These are phyloP conservation scores for Medauroidea extradentata DNA, from an alignment of 1,140 invertebrate genomes.

Conservation along the genomic window DNA sequence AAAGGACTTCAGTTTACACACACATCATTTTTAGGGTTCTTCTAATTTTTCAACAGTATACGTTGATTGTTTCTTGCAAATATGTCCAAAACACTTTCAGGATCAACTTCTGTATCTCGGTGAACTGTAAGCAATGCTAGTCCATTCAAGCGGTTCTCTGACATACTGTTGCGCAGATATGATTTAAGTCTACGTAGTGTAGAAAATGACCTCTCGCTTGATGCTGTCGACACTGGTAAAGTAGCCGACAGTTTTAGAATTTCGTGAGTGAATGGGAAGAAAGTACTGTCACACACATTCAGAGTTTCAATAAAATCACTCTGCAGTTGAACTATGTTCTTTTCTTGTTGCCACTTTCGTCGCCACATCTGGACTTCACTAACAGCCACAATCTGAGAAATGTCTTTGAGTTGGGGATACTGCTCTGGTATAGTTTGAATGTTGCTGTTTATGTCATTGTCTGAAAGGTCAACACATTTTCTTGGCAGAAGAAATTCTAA, in stretches of 20 bases:
- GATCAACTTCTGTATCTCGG: slow-evolving; percentile 1
- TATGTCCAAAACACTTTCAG: neutral
- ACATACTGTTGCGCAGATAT: slow-evolving; percentile 15
- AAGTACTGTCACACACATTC: slow-evolving; percentile 3
- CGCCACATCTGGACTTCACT: slow-evolving; percentile 6
- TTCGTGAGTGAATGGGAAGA: slow-evolving; percentile 6
- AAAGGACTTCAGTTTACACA: too few species aligned
- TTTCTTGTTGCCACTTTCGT: neutral
- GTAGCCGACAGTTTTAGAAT: slow-evolving; percentile 10
- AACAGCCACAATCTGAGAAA: neutral
- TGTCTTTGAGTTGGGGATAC: neutral
- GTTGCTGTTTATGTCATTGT: neutral
- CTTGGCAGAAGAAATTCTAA: slow-evolving; percentile 5
- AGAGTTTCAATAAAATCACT: neutral
- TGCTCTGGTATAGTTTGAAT: neutral
- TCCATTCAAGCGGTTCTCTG: slow-evolving; percentile 11
- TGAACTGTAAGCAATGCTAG: slow-evolving; percentile 16
- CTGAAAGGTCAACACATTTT: neutral
- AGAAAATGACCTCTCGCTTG: slow-evolving; percentile 15
- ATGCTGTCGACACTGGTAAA: slow-evolving; percentile 10
- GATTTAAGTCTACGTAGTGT: slow-evolving; percentile 15
- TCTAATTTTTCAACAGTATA: too few species aligned
- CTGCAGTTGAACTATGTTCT: neutral
- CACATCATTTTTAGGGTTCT: too few species aligned
- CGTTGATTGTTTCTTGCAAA: too few species aligned